Percentiles rank a stretch among this genome's conserved stretches.
Conservation (phyloP, 1,140 invertebrate species). For the Neomicropteryx cornuta region DNA sequence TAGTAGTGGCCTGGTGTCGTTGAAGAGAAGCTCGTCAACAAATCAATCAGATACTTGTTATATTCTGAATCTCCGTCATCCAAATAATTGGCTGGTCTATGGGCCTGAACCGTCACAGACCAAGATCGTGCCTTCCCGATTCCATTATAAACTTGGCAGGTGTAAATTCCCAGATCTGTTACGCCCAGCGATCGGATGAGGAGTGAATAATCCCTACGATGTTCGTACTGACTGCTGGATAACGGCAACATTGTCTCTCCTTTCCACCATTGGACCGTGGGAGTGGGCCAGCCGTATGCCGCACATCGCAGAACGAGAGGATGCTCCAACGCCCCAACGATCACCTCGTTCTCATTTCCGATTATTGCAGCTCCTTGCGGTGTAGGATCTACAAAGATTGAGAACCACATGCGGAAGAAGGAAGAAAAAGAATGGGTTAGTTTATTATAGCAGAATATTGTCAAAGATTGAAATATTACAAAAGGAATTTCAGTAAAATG, state of each 20-base stretch:
- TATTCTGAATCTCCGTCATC: constrained; percentile 27
- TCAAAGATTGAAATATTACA: too few species aligned
- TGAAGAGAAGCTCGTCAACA: constrained; percentile 13
- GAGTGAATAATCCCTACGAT: constrained; percentile 60
- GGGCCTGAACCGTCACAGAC: constrained; percentile 57
- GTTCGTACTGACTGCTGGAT: constrained; percentile 57
- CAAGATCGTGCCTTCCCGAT: constrained; percentile 63
- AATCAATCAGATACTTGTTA: constrained; percentile 13
- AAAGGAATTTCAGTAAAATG: too few species aligned
- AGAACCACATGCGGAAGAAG: not conserved
- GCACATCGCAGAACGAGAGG: constrained; percentile 66
- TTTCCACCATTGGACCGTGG: constrained; percentile 77
- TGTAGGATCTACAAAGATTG: constrained; percentile 33
- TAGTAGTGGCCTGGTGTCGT: constrained; percentile 8
- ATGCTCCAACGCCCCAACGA: constrained; percentile 58
- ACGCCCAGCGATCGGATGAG: constrained; percentile 58
- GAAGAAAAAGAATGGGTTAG: too few species aligned
- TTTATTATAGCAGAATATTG: too few species aligned
- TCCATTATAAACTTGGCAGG: constrained; percentile 80
- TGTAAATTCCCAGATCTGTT: constrained; percentile 68
- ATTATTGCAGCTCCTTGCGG: constrained; percentile 35
- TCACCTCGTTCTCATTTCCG: constrained; percentile 43
- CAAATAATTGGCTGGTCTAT: constrained; percentile 44
- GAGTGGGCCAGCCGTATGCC: constrained; percentile 70
- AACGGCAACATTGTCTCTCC: constrained; percentile 62